phyloP scores from a whole-genome alignment of 1,140 invertebrate species.

The Globodera rostochiensis region DNA sequence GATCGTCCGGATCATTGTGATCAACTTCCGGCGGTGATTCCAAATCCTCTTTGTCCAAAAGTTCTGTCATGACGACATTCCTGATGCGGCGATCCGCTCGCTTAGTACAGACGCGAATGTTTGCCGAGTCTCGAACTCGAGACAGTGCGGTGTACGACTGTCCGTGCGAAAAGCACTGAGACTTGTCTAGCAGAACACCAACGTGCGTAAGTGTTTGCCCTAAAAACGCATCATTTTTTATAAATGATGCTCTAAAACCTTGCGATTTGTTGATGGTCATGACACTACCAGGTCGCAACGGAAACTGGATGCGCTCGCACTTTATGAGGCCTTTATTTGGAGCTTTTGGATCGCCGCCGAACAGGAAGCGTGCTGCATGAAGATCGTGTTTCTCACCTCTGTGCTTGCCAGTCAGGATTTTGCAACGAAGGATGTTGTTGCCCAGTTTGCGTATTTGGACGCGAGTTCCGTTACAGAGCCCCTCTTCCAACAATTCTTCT shows the following conservation, averaged over 20 bases:
- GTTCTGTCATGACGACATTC: background rate
- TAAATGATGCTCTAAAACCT: background rate
- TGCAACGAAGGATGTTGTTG: background rate
- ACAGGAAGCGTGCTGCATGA: background rate
- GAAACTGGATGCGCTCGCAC: conserved; percentile 7
- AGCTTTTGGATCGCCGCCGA: conserved; percentile 2
- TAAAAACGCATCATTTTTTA: background rate
- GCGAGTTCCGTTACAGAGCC: background rate
- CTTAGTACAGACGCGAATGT: background rate
- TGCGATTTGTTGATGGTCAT: conserved; percentile 12
- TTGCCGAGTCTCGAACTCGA: background rate
- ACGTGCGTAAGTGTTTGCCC: background rate
- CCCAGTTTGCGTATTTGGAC: background rate
- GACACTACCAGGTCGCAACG: background rate
- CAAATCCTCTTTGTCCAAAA: background rate
- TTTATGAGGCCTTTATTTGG: background rate
- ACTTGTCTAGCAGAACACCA: background rate
- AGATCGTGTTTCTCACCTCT: background rate
- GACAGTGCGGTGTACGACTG: background rate
- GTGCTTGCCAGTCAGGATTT: background rate
- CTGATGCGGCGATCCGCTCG: background rate
- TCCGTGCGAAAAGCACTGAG: conserved; percentile 10
- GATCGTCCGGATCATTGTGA: background rate
- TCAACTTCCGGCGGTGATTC: background rate
- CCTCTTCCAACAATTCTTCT: conserved; percentile 1